Base-by-base conservation (phyloP, 2,113 vertebrate species). In the Shinisaurus crocodilurus region DNA sequence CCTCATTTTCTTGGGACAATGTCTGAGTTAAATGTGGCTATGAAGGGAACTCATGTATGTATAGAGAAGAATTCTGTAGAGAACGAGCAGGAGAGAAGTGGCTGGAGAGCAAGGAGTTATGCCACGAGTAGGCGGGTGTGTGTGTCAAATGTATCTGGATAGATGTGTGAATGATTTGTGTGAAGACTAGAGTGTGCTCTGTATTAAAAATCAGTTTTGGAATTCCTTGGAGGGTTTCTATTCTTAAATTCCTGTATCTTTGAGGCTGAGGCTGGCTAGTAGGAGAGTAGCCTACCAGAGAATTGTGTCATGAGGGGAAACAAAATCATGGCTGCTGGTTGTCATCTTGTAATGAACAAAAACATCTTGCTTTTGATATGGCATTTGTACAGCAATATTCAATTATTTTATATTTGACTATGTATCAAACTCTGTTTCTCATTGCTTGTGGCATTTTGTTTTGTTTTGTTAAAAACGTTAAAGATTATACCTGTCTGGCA, bases 401-500 rank as follows among this genome's bases (percentile, higher is more conserved):
- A 88, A 40, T 87, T 77, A 25, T 40, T 76, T 70, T 90, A 4
- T 88, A 82, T 93, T 67, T 40, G n/a, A 40, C 29, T 40, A 29
- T 45, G 48, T 77, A 50, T 54, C 8, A 37, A 13, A 40, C 43
- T 75, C 69, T 74, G 3, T 20, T 10, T 8, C 76, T 91, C 63
- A 88, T 1, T 76, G 34, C 85, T 75, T 86, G n/a, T n/a, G 60
- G 60, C 57, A 60, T 16, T 60, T 60, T 63, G 60, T 63, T 54
- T 54, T 54, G 50, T 40, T 45, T 88, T 43, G 60, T 87, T 81
- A 70, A 27, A 90, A 10, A 3, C 79, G 76, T 20, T 90, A 89
- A 93, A 85, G 18, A 40, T 23, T n/a, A 12, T 29, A 75, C 6
- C 40, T 63, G 5, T 60, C 6, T n/a, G 63, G 13, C 27, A 77